phyloP scores from a whole-genome alignment of 2,113 vertebrate genomes.

The Baryphthengus martii region DNA sequence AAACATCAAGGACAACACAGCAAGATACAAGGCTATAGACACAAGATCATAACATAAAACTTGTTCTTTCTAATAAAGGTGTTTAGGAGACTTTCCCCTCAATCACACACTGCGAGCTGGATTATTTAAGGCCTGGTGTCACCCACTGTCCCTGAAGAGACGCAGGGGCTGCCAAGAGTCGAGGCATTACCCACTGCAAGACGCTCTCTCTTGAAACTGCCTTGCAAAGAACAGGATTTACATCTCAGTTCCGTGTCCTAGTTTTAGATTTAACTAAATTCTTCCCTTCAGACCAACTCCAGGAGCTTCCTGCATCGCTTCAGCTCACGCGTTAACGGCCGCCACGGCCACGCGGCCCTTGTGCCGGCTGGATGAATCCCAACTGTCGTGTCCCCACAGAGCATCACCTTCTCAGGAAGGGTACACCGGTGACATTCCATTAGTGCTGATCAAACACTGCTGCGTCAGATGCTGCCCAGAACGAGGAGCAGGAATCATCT shows the following conservation, averaged over 20 bases:
- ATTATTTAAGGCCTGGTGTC: neutral
- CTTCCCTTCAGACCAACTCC: neutral
- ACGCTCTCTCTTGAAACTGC: neutral
- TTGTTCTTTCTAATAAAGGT: neutral
- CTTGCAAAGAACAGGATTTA: neutral
- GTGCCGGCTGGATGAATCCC: neutral
- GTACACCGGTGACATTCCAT: neutral
- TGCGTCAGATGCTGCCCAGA: neutral
- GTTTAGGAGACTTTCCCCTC: neutral
- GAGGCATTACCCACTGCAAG: neutral
- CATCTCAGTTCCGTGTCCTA: neutral
- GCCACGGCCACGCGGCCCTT: neutral
- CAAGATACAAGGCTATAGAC: neutral
- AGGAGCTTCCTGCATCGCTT: neutral
- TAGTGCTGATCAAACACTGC: neutral
- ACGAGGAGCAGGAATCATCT: rapidly evolving
- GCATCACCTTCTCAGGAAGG: neutral
- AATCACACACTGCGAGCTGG: neutral
- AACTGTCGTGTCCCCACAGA: neutral
- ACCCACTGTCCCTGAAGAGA: neutral
- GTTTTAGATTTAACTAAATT: neutral
- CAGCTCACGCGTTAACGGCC: neutral
- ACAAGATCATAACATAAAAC: neutral
- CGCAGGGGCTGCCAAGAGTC: neutral
- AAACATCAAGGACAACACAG: neutral